These are phyloP conservation scores for Tupaia chinensis DNA, from an alignment of 2,113 vertebrate genomes.

Conservation along the genomic window DNA sequence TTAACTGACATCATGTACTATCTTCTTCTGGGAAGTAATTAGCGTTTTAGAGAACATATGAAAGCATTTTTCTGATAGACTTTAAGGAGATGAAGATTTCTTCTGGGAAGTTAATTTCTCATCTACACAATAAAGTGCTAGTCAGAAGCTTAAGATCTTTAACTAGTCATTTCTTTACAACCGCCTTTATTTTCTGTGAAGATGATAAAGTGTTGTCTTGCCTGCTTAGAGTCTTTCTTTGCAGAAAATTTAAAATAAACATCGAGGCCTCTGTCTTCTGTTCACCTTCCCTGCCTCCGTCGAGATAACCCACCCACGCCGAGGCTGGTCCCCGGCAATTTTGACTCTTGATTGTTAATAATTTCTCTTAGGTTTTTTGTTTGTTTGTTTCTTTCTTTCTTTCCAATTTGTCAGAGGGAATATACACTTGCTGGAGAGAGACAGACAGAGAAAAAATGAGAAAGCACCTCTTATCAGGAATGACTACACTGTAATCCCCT, in stretches of 20 bases:
- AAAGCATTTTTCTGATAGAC: not conserved
- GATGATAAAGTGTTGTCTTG: not conserved
- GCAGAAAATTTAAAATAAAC: not conserved
- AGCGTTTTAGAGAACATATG: not conserved
- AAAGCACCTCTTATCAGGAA: too few species aligned
- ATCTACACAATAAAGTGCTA: not conserved
- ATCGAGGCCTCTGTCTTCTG: too few species aligned
- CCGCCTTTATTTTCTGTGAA: not conserved
- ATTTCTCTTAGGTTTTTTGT: not conserved
- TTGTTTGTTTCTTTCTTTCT: too few species aligned
- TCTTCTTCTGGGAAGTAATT: constrained; percentile 22
- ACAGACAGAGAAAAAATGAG: too few species aligned
- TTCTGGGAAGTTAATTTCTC: not conserved
- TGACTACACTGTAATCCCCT: too few species aligned
- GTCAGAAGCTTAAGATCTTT: not conserved
- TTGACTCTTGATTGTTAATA: not conserved
- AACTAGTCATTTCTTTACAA: not conserved
- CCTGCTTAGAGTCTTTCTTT: not conserved
- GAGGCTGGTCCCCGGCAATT: too few species aligned
- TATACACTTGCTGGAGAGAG: too few species aligned
- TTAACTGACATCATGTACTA: not conserved
- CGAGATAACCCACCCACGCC: too few species aligned
- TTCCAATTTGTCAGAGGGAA: too few species aligned
- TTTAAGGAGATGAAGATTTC: not conserved
- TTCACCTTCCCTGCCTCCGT: too few species aligned